These are phyloP conservation scores for Salpingus planirostris DNA, from an alignment of 2,888 invertebrate genomes.

Conservation along the genomic window DNA sequence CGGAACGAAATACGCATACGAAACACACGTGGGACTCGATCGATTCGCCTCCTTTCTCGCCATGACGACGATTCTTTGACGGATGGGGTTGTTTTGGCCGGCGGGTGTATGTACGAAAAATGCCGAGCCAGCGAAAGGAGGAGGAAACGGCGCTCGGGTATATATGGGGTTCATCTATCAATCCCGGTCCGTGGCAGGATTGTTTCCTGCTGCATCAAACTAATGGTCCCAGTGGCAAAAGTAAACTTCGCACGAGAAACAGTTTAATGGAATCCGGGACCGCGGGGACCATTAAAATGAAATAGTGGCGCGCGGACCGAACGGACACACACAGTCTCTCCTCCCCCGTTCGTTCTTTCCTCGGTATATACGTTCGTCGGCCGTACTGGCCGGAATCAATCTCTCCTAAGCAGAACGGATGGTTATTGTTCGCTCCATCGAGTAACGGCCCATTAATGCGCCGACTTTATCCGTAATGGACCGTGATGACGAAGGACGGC, in stretches of 20 bases:
- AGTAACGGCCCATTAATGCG: constrained; percentile 31
- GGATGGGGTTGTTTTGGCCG: too few relatives aligned
- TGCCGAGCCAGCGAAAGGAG: constrained; percentile 38
- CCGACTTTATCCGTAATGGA: constrained; percentile 34
- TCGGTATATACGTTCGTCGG: too few relatives aligned
- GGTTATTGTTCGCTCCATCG: constrained; percentile 33
- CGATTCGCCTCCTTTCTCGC: too few relatives aligned
- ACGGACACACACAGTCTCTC: constrained; percentile 22
- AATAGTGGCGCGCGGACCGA: constrained; percentile 41
- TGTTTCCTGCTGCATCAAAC: constrained; percentile 45
- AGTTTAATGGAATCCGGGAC: constrained; percentile 50
- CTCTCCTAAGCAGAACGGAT: constrained; percentile 38
- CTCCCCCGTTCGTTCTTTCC: constrained; percentile 10
- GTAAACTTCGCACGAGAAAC: constrained; percentile 45
- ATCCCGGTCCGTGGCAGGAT: constrained; percentile 41
- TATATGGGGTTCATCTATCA: constrained; percentile 38
- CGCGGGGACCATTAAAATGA: constrained; percentile 51
- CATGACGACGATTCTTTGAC: too few relatives aligned
- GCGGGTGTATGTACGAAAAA: constrained; percentile 34
- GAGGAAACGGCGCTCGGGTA: constrained; percentile 30
- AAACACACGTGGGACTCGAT: constrained; percentile 2
- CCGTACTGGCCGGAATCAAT: constrained; percentile 31
- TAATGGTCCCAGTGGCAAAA: constrained; percentile 45
- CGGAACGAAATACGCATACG: constrained; percentile 17
- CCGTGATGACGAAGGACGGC: constrained; percentile 28